Evolutionary conservation across 2,888 invertebrate genomes (phyloP).

Genomic region (Fragum whitleyi): DNA sequence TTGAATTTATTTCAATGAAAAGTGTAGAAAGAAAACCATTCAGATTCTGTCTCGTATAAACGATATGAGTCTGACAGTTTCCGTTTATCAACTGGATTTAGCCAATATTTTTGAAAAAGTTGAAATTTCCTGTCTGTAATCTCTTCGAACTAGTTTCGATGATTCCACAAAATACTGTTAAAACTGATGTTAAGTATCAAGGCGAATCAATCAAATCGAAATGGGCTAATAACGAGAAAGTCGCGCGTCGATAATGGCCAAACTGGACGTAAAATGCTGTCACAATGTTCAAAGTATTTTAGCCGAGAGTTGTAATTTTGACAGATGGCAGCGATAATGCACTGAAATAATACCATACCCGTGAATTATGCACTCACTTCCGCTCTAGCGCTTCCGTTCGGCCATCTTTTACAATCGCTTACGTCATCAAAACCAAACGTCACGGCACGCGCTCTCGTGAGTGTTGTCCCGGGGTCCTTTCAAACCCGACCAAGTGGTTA

Average conservation of each 20-base stretch:
- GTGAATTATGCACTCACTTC: constrained; percentile 66
- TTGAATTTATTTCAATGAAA: too few relatives aligned
- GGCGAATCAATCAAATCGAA: neutral
- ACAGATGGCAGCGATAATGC: constrained; percentile 28
- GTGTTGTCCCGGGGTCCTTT: constrained; percentile 55
- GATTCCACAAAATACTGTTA: too few relatives aligned
- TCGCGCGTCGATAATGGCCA: constrained; percentile 1
- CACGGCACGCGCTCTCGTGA: constrained; percentile 66
- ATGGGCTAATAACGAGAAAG: neutral
- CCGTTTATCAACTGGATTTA: too few relatives aligned
- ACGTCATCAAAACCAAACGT: constrained; percentile 66
- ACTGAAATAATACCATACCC: constrained; percentile 50
- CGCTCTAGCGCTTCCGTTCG: constrained; percentile 57
- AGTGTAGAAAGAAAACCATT: too few relatives aligned
- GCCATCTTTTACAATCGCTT: constrained; percentile 62
- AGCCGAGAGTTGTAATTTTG: neutral
- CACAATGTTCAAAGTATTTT: constrained; percentile 9
- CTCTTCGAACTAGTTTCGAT: too few relatives aligned
- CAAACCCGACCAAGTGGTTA: constrained; percentile 61
- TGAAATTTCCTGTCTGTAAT: too few relatives aligned
- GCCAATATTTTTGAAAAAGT: too few relatives aligned
- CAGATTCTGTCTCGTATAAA: too few relatives aligned
- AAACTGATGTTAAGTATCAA: neutral
- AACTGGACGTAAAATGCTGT: neutral
- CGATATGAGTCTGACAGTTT: too few relatives aligned